Percentiles rank a stretch among this genome's conserved stretches.
These are phyloP conservation scores for Panopea generosa DNA, from an alignment of 2,888 invertebrate genomes.

Conservation along the genomic window DNA sequence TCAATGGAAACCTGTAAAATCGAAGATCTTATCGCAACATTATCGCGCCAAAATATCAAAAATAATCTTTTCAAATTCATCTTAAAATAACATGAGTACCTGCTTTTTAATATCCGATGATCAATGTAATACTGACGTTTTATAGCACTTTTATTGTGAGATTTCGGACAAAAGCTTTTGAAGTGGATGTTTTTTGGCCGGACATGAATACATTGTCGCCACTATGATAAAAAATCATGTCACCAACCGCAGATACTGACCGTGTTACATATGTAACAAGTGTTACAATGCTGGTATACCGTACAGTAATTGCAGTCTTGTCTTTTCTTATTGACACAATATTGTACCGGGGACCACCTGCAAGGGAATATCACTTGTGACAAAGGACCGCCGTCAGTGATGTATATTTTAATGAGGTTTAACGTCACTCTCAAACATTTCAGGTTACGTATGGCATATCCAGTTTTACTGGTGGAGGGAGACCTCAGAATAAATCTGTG, in stretches of 20 bases:
- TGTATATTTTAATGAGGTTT: no score
- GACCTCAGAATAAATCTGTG: no score
- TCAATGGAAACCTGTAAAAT: slow-evolving; percentile 37
- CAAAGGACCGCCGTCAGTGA: no score
- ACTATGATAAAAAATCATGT: not conserved
- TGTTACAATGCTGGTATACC: no score
- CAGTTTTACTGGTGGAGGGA: no score
- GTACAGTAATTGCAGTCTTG: no score
- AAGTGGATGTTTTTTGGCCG: slow-evolving; percentile 13
- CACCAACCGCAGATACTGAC: not conserved
- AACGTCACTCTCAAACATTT: no score
- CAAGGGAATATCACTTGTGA: no score
- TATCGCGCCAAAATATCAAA: slow-evolving; percentile 41
- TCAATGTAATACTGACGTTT: slow-evolving; percentile 26
- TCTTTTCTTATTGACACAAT: no score
- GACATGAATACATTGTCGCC: not conserved
- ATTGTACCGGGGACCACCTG: no score
- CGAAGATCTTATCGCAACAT: slow-evolving; percentile 29
- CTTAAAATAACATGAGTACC: slow-evolving; percentile 42
- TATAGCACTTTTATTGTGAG: slow-evolving; percentile 33
- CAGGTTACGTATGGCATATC: no score
- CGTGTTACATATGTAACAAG: no score
- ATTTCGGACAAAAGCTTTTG: slow-evolving; percentile 26
- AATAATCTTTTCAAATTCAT: slow-evolving; percentile 38
- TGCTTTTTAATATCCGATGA: slow-evolving; percentile 28